Evolutionary conservation across 2,888 invertebrate species (phyloP), one percentile per base, ranked within the genome.

Genomic region (Dugesia japonica): DNA sequence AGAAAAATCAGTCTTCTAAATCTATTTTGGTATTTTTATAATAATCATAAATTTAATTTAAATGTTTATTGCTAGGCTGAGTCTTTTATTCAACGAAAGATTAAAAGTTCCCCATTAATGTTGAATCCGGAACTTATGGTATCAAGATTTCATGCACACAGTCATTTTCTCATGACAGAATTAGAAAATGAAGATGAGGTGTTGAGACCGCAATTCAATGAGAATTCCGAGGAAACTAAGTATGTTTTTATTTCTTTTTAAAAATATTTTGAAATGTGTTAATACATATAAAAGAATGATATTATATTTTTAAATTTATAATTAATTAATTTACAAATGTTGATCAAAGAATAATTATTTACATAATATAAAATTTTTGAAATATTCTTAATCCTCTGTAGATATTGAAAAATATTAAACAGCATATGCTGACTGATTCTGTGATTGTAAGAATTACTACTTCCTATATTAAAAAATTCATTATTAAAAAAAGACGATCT

Each of bases 121-220:
- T 82, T 84, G 76, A 83, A 84, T 0, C 78, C 84, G 79, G 84
- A 85, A 74, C 80, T 83, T 17, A 83, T 84, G 28, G 83, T 84
- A 83, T 83, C 84, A 80, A 82, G 83, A 78, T 84, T 85, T 81
- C 81, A 84, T 0, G 84, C 84, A 0, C 81, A 84, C 1, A 84
- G 83, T 79, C 84, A 84, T 81, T 79, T 84, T 71, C 79, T 84
- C 42, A 81, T 83, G 1, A 81, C 81, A 56, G 80, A 82, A 0
- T 80, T 85, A 15, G 85, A 85, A 79, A 84, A 85, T 76, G 79
- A 79, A 26, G 85, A 85, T 79, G 82, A 83, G 31, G 85, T 84
- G 1, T 77, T 82, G 73, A 83, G 83, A 73, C 82, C 81, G 76
- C 80, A 80, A 26, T 83, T 84, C 79, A n/a, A 56, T 56, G 56